phyloP scores from a whole-genome alignment of 2,888 invertebrate genomes.

The Volucella bombylans region DNA sequence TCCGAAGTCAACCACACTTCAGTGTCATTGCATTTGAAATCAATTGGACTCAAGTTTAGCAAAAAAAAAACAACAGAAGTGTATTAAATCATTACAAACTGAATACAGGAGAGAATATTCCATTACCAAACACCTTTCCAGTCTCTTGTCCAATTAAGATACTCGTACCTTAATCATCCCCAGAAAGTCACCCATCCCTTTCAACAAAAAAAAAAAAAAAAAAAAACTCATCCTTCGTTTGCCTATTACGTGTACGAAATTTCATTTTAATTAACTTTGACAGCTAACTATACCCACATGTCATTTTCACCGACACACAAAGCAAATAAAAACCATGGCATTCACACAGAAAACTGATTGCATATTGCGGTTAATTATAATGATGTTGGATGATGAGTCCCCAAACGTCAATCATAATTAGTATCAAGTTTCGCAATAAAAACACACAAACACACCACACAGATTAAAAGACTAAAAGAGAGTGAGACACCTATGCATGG shows the following conservation, averaged over 20 bases:
- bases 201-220: slow-evolving; percentile 28
- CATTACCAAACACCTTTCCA: too few species aligned
- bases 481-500: slow-evolving; percentile 17
- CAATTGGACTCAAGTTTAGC: too few species aligned
- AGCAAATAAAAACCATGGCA: slow-evolving; percentile 41
- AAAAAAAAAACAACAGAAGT: too few species aligned
- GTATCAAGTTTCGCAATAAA: slow-evolving; percentile 70
- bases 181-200: neutral
- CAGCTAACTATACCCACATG: slow-evolving; percentile 60
- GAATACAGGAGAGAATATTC: too few species aligned
- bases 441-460: slow-evolving; percentile 23
- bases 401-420: slow-evolving; percentile 74
- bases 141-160: too few species aligned
- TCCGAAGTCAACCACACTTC: too few species aligned
- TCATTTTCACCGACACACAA: slow-evolving; percentile 57
- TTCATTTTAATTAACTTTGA: slow-evolving; percentile 68
- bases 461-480: neutral
- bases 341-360: slow-evolving; percentile 62
- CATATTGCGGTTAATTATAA: slow-evolving; percentile 74
- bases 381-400: slow-evolving; percentile 72
- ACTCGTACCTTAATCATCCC: too few species aligned
- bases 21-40: too few species aligned
- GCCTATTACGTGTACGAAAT: slow-evolving; percentile 1
- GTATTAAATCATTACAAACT: too few species aligned
- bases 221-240: slow-evolving; percentile 19